phyloP scores from a whole-genome alignment of 1,140 invertebrate species.

The Temnothorax nylanderi region DNA sequence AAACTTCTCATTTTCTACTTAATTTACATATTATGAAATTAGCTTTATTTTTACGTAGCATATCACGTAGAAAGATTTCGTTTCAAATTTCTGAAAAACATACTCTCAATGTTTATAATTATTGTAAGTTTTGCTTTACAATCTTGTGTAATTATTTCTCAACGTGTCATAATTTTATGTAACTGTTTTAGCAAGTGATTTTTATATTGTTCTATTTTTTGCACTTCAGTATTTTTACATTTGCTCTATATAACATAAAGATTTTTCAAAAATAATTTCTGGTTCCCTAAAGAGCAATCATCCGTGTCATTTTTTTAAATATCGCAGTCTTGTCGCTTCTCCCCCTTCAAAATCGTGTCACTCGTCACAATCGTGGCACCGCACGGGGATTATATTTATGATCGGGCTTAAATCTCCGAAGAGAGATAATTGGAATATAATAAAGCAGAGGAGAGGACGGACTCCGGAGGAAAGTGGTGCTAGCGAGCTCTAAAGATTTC shows the following conservation, averaged over 20 bases:
- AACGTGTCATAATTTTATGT: not conserved
- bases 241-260: not conserved
- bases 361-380: not conserved
- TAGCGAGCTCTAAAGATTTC: constrained; percentile 55
- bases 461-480: constrained; percentile 40
- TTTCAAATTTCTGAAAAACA: not conserved
- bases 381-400: not conserved
- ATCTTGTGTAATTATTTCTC: not conserved
- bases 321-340: not conserved
- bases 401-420: constrained; percentile 23
- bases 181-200: not conserved
- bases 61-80: not conserved
- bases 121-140: not conserved
- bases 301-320: not conserved
- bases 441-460: constrained; percentile 63
- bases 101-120: not conserved
- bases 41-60: not conserved
- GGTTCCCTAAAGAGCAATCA: not conserved
- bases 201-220: not conserved
- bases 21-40: not conserved
- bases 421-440: constrained; percentile 75
- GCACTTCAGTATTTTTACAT: not conserved
- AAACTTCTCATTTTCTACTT: not conserved
- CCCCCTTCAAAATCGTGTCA: not conserved
- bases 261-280: not conserved